Base-by-base conservation (phyloP, 1,140 invertebrate species). In the Lerema accius region DNA sequence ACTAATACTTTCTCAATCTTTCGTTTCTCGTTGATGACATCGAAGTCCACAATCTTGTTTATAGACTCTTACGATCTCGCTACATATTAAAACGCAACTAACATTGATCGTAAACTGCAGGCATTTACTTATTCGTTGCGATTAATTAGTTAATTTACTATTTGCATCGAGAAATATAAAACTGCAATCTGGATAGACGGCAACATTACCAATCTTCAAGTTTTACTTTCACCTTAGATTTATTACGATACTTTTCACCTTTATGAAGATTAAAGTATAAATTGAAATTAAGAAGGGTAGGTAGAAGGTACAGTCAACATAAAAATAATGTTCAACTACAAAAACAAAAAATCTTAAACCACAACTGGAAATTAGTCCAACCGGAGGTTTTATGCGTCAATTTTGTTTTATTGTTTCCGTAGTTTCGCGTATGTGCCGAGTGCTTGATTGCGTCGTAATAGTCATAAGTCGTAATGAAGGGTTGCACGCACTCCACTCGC, bases 361-460 rank as follows among this genome's bases (percentile, higher is more conserved):
- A 67, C 68, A 50, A 56, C 23, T 71, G 32, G 69, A 69, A 78
- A 83, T 81, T 75, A 78, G 77, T 81, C 61, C 71, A 81, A 73
- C 77, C 73, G 79, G 74, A 73, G 76, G 76, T 77, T 81, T 83
- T 79, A 80, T 83, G 76, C 76, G 73, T 82, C 81, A 78, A 84
- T 84, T 80, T 78, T 78, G 73, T 84, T 84, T 81, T 83, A 83
- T 84, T 84, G 73, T 84, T 80, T 78, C 79, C 78, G 78, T 65
- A 80, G 78, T 84, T 86, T 79, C 73, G 75, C 75, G 81, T 88
- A 86, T 88, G 79, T 86, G 84, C 77, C 68, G 78, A 84, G 80
- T 70, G 73, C 69, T 83, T 87, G 83, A 90, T 88, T 87, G 80
- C 82, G 69, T 83, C 75, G 79, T 89, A 89, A 88, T 86, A 76